Conservation (phyloP, 2,113 vertebrate genomes). For the Castor canadensis region DNA sequence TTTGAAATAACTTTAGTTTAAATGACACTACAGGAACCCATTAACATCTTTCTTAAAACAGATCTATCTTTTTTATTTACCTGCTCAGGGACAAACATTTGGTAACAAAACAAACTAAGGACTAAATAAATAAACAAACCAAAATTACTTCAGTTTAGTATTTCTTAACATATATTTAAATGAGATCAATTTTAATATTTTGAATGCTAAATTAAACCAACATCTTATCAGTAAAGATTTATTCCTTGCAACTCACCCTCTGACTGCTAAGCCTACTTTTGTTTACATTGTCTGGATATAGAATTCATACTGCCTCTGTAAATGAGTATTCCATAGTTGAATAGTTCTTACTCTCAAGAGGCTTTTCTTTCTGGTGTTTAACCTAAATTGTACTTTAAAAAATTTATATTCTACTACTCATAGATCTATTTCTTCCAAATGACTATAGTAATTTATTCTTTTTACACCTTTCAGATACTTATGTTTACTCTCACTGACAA, state of each 20-base stretch:
- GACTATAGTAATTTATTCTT: neutral
- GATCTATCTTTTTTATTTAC: neutral
- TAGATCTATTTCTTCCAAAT: neutral
- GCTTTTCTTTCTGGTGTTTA: neutral
- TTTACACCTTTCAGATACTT: neutral
- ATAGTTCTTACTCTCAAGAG: neutral
- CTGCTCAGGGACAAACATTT: neutral
- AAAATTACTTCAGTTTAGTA: neutral
- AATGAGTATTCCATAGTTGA: neutral
- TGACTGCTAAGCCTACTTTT: neutral
- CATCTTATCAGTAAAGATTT: neutral
- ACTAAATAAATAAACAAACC: neutral
- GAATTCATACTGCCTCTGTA: neutral
- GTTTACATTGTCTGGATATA: neutral
- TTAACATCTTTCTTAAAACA: neutral
- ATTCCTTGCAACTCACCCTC: neutral
- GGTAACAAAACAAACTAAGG: neutral
- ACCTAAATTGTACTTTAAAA: neutral
- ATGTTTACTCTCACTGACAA: neutral
- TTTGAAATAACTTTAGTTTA: conserved; percentile 1
- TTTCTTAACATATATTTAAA: neutral
- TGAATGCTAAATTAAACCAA: neutral
- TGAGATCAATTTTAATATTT: neutral
- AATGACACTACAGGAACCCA: neutral
- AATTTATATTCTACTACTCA: neutral